Base-by-base conservation (phyloP, 2,113 vertebrate genomes). In the Stomatorhinus ivindoensis region DNA sequence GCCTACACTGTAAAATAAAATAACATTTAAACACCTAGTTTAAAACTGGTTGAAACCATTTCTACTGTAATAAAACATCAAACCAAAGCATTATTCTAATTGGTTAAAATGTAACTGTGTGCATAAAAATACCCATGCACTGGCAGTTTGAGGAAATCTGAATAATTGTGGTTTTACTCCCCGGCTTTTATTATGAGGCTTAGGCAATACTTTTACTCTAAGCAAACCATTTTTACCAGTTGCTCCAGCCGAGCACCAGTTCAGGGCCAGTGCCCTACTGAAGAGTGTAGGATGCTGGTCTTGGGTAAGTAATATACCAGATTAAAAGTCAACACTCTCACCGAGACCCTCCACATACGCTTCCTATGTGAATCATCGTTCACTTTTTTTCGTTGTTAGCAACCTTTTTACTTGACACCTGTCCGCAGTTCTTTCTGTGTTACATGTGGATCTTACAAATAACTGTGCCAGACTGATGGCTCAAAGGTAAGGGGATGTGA, bases 161-260 rank as follows among this genome's bases (percentile, higher is more conserved):
- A 80, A 80, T 80, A 80, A 80, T 80, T 80, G 73, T 80, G 73
- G 73, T 80, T 80, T 80, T 80, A 31, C 61, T 69, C 61, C 31
- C 61, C 31, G 61, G 61, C 61, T 69, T 69, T 69, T 27, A 69
- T 69, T 69, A 80, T 80, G 73, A 42, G 0, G 35, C 35, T 11
- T 17, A 80, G 35, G 35, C 73, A 42, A 17, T 80, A 42, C 35
- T 17, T 35, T 80, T 80, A 42, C 35, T 42, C 9, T 39, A 19
- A 80, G 73, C 7, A 80, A 17, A 80, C 73, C 31, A 39, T 42
- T 42, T 80, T 80, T 80, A 42, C 73, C 73, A 80, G 9, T 42
- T 19, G 35, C 4, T 42, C 3, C 31, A 17, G 73, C 35, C 17
- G 35, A 42, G 73, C 42, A 80, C 15, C 15, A 80, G 2, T 39